Conservation (phyloP, 1,140 invertebrate species). For the Drosophila parvula region DNA sequence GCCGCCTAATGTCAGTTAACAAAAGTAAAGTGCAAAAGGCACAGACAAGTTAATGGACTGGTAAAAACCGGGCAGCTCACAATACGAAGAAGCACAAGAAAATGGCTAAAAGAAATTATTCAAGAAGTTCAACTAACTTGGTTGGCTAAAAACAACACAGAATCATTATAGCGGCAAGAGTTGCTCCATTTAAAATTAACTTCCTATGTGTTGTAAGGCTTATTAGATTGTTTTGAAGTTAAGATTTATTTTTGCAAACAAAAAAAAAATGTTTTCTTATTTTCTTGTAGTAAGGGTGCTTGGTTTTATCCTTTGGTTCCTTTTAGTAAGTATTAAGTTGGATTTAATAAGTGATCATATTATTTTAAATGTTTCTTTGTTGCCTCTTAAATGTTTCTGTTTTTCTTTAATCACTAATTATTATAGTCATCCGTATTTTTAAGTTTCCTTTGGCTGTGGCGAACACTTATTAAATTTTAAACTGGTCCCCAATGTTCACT, state of each 20-base stretch:
- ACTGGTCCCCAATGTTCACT: constrained; percentile 20
- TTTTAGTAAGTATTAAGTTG: background rate
- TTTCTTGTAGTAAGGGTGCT: too few species aligned
- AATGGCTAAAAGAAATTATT: constrained; percentile 30
- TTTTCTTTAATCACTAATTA: background rate
- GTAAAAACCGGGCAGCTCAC: constrained; percentile 54
- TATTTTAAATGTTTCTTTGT: background rate
- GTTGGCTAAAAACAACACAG: constrained; percentile 18
- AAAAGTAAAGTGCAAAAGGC: constrained; percentile 77
- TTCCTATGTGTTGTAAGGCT: background rate
- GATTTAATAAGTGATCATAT: background rate
- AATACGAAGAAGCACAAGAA: constrained; percentile 28
- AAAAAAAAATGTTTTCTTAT: background rate
- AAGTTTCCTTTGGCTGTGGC: background rate
- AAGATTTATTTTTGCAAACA: background rate
- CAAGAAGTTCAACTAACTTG: constrained; percentile 58
- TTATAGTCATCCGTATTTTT: background rate
- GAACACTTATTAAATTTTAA: too few species aligned
- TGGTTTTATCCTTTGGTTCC: background rate
- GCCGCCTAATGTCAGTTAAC: constrained; percentile 66
- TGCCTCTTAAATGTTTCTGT: background rate
- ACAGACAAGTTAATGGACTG: constrained; percentile 78
- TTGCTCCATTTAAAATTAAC: constrained; percentile 10
- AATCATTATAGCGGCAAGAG: constrained; percentile 25
- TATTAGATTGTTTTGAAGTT: background rate